Percentiles rank a stretch among this genome's conserved stretches.
Conservation (phyloP, 2,113 vertebrate genomes). For the Ceratotherium simum region DNA sequence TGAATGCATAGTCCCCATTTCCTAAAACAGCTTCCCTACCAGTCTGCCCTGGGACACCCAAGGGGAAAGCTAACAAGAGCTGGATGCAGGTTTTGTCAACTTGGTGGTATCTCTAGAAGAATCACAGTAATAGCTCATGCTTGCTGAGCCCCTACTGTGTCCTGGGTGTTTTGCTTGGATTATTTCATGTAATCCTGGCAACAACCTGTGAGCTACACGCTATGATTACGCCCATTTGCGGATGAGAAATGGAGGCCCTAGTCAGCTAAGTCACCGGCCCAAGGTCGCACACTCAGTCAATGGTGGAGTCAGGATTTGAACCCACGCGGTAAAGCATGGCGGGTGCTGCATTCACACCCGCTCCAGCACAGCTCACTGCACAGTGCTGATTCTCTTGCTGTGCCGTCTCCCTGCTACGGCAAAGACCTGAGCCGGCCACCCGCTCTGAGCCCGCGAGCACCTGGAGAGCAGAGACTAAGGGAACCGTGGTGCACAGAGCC, state of each 20-base stretch:
- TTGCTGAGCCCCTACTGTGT: fast-evolving
- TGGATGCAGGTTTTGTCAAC: fast-evolving
- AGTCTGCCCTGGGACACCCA: neutral
- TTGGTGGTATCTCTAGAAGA: fast-evolving
- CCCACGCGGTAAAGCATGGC: neutral
- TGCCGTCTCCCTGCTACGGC: no score
- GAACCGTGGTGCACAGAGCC: neutral
- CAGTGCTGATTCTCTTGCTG: fast-evolving
- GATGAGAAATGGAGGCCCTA: fast-evolving
- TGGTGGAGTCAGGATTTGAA: neutral
- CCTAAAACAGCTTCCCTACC: neutral
- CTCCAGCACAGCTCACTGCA: fast-evolving
- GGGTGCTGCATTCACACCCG: neutral
- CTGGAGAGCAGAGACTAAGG: neutral
- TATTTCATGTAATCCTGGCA: fast-evolving
- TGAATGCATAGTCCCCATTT: neutral
- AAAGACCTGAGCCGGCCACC: no score
- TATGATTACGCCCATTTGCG: neutral
- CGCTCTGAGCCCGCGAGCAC: neutral
- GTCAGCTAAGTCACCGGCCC: no score
- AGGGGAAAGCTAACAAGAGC: neutral
- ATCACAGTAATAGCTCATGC: fast-evolving
- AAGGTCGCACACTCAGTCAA: fast-evolving
- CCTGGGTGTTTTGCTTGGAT: no score
- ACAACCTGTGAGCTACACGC: neutral